phyloP scores from a whole-genome alignment of 1,140 invertebrate genomes.

The Drosophila azteca region DNA sequence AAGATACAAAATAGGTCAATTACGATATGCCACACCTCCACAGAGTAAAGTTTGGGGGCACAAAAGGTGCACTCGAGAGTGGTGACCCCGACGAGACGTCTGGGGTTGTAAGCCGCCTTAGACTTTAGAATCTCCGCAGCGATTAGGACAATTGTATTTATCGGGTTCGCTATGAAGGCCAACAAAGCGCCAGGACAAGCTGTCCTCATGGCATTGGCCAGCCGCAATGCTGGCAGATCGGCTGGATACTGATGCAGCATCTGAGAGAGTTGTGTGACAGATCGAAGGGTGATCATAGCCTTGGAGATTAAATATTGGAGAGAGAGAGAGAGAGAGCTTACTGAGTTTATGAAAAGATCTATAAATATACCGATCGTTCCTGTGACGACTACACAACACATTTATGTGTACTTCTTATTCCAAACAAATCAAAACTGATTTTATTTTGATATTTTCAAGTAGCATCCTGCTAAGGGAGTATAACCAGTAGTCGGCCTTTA shows the following conservation, averaged over 20 bases:
- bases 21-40: no score
- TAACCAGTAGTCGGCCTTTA: no score
- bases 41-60: conserved; percentile 30
- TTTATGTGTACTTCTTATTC: no score
- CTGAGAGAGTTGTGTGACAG: no score
- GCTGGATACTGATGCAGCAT: conserved; percentile 84
- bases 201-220: conserved; percentile 90
- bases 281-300: conserved; percentile 1
- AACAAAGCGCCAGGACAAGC: conserved; percentile 95
- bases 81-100: conserved; percentile 96
- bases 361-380: no score
- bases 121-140: conserved; percentile 96
- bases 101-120: conserved; percentile 92
- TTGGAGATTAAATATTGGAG: no score
- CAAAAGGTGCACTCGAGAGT: conserved; percentile 98
- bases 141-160: conserved; percentile 98
- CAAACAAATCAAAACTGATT: not conserved
- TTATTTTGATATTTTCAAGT: no score
- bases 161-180: conserved; percentile 98
- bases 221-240: conserved; percentile 97
- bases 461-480: no score
- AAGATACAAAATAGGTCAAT: not conserved
- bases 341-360: no score
- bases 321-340: no score
- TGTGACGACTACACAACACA: no score